Percentiles rank a stretch among this genome's conserved stretches.
Conservation (phyloP, 1,140 invertebrate genomes). For the Drosophila bifasciata region DNA sequence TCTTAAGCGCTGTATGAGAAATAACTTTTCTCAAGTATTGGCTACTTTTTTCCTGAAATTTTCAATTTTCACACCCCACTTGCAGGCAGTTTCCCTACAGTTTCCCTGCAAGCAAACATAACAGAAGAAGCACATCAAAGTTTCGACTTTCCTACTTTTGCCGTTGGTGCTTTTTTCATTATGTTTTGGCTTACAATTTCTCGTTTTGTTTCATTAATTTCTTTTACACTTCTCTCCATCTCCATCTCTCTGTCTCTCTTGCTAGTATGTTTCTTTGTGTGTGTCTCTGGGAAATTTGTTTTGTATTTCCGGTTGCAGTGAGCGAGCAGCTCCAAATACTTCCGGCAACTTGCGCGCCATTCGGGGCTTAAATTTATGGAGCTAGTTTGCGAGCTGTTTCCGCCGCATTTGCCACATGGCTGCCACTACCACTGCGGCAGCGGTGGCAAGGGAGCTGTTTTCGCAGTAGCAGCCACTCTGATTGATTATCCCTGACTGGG, state of each 20-base stretch:
- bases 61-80: too few relatives aligned
- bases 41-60: too few relatives aligned
- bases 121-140: constrained; percentile 40
- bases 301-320: constrained; percentile 67
- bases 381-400: constrained; percentile 67
- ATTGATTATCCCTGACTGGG: constrained; percentile 33
- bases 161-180: neutral
- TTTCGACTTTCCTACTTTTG: constrained; percentile 14
- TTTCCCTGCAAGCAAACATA: too few relatives aligned
- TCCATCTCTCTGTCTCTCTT: neutral
- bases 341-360: constrained; percentile 68
- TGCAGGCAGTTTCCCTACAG: too few relatives aligned
- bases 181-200: constrained; percentile 25
- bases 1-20: too few relatives aligned
- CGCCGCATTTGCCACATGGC: constrained; percentile 65
- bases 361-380: constrained; percentile 66
- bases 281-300: constrained; percentile 62
- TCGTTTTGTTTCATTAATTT: constrained; percentile 73
- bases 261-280: constrained; percentile 2
- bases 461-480: constrained; percentile 22
- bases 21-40: too few relatives aligned
- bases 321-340: constrained; percentile 60
- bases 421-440: constrained; percentile 16
- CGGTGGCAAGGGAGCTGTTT: neutral
- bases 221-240: too few relatives aligned